A percentile compares a stretch with the other conserved stretches of the same genome.
Evolutionary conservation across 2,113 vertebrate species (phyloP).

Genomic region (Anhinga rufa): DNA sequence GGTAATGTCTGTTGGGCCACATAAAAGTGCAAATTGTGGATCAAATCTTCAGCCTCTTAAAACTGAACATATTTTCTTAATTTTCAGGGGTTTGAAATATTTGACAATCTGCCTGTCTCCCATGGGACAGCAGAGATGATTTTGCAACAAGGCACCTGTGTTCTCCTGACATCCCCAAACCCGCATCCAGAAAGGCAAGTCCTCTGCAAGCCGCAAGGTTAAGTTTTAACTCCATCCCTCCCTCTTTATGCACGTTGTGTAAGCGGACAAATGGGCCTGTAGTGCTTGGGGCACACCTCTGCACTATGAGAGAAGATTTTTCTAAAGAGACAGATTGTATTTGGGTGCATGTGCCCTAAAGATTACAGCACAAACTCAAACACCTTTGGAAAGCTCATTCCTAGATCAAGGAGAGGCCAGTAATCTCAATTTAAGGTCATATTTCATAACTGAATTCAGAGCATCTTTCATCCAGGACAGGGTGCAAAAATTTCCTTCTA

Average conservation of each 20-base stretch:
- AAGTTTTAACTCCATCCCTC: not conserved
- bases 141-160: not conserved
- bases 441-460: not conserved
- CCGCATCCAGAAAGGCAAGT: not conserved
- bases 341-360: not conserved
- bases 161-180: not conserved
- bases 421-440: accelerated
- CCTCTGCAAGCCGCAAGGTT: not conserved
- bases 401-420: not conserved
- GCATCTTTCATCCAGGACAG: not conserved
- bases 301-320: not conserved
- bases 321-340: not conserved
- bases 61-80: not conserved
- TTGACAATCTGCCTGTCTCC: not conserved
- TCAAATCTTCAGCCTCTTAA: not conserved
- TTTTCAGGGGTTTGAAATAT: not conserved
- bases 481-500: not conserved
- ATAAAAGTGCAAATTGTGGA: not conserved
- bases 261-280: not conserved
- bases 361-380: not conserved
- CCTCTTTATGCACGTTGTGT: accelerated
- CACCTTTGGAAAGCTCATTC: not conserved
- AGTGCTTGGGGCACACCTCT: not conserved
- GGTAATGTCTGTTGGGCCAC: not conserved
- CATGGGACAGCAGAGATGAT: not conserved